Evolutionary conservation across 2,888 invertebrate species (phyloP).

Genomic region (Drosophila diplacantha): DNA sequence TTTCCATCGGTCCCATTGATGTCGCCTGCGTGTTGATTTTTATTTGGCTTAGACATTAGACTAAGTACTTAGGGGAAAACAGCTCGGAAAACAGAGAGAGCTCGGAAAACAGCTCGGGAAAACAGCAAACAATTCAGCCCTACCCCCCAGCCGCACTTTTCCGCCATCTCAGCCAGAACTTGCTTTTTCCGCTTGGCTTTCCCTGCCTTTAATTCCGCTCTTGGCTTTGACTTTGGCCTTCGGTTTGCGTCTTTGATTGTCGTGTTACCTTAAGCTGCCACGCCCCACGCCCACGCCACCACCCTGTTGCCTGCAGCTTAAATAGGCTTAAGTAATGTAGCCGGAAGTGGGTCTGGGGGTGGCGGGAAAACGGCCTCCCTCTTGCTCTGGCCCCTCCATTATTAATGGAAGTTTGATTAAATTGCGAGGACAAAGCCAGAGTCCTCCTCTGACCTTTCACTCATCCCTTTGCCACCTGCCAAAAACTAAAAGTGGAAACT

Average conservation of each 20-base stretch:
- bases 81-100: neutral
- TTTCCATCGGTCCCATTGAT: constrained; percentile 5
- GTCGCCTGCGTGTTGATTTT: constrained; percentile 14
- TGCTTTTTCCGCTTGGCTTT: constrained; percentile 27
- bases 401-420: constrained; percentile 71
- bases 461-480: neutral
- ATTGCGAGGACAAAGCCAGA: constrained; percentile 46
- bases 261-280: constrained; percentile 45
- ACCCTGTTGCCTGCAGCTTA: constrained; percentile 36
- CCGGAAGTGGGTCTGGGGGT: constrained; percentile 10
- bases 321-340: constrained; percentile 58
- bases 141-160: neutral
- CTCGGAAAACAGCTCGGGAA: neutral
- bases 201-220: constrained; percentile 35
- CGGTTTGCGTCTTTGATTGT: constrained; percentile 54
- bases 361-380: constrained; percentile 15
- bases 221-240: constrained; percentile 38
- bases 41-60: constrained; percentile 20
- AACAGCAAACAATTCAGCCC: constrained; percentile 1
- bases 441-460: constrained; percentile 5
- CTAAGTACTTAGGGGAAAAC: constrained; percentile 24
- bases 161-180: constrained; percentile 5
- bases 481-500: constrained; percentile 21
- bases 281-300: constrained; percentile 19
- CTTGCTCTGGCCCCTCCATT: constrained; percentile 54